A percentile compares a stretch with the other conserved stretches of the same genome.
phyloP scores from a whole-genome alignment of 2,797 vertebrate genomes.

The Anguilla marmorata region DNA sequence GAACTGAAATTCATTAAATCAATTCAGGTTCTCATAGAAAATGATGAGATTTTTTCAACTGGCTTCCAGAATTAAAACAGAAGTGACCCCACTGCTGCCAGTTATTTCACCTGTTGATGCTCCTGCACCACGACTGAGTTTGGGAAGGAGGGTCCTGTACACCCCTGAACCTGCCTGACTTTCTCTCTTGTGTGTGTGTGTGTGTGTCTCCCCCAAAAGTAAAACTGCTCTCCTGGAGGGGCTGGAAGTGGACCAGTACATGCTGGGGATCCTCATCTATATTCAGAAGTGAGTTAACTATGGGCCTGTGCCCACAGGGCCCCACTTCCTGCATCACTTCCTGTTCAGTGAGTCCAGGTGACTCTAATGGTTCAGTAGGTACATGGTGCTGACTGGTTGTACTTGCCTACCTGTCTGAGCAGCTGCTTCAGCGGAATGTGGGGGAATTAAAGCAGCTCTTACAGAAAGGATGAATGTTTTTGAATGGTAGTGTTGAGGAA shows the following conservation, averaged over 20 bases:
- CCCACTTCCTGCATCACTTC: neutral
- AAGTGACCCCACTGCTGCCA: neutral
- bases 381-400: neutral
- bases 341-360: neutral
- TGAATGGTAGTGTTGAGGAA: too few relatives aligned
- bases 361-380: neutral
- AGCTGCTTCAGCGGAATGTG: too few relatives aligned
- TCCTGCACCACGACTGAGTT: neutral
- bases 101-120: neutral
- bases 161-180: neutral
- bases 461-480: too few relatives aligned
- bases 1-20: neutral
- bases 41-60: neutral
- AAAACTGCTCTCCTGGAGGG: constrained; percentile 93
- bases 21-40: neutral
- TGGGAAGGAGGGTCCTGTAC: too few relatives aligned
- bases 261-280: constrained; percentile 92
- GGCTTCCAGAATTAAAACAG: neutral
- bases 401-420: neutral
- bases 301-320: too few relatives aligned
- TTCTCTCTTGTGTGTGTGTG: neutral
- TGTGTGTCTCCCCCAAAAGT: constrained; percentile 62
- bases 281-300: constrained; percentile 85
- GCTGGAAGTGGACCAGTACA: constrained; percentile 95
- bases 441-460: too few relatives aligned